Evolutionary conservation across 2,888 invertebrate species (phyloP), one percentile per base, ranked within the genome.

Genomic region (Megalurothrips usitatus): DNA sequence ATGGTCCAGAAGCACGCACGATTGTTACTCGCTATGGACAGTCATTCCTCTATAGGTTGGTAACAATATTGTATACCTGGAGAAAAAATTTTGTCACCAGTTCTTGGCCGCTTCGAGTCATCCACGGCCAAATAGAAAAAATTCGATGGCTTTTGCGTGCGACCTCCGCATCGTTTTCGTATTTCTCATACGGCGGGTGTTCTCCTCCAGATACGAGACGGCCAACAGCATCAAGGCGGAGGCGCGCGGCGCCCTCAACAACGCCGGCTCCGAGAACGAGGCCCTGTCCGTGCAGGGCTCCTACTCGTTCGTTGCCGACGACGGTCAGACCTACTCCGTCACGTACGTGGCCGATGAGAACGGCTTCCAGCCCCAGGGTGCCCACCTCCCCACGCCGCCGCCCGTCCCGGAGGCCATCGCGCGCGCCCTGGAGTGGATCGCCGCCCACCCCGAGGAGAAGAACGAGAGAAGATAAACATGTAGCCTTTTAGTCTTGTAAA

Each of bases 311-410:
- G 81, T 83, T 23, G 84, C 83, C 43, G 84, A 84, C 0, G 85
- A 86, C 19, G 85, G 85, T 34, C 83, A 83, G 17, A 83, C 84
- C 47, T 83, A 85, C 81, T 82, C 83, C 48, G 83, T 84, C 80
- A 83, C 82, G 79, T 85, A 84, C 82, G 82, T 83, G 80, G 85
- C 85, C 47, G 94, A 94, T 86, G 94, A 94, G 87, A 92, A 92
- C 86, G 94, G 94, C 82, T 94, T 93, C 87, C 91, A 92, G 85
- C 92, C 94, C 17, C 90, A 91, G 84, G 94, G 94, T 80, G 93
- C 93, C 78, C 94, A 94, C 87, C 87, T 94, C 84, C 94, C 94
- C 75, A 93, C 93, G n/a, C 91, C 94, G 11, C 94, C 94, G 68
- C 93, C 94, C 34, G 89, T 94, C 84, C 94, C 94, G 49, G 91